phyloP scores from a whole-genome alignment of 1,140 invertebrate species.

The Bombus pascuorum region DNA sequence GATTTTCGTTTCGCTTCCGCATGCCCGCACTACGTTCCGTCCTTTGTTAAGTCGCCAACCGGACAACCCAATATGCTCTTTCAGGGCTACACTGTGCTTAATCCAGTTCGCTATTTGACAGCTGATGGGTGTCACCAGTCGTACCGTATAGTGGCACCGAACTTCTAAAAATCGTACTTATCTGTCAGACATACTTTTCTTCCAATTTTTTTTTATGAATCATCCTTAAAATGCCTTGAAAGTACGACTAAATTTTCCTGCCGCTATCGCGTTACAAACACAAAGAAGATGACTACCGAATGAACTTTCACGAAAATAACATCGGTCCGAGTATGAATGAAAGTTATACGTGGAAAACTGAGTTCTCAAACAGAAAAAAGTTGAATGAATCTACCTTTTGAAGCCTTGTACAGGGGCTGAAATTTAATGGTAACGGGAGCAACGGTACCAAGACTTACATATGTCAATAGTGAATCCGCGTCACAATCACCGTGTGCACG shows the following conservation, averaged over 20 bases:
- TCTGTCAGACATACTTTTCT: background rate
- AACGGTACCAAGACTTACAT: conserved; percentile 23
- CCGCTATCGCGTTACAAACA: background rate
- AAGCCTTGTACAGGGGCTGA: background rate
- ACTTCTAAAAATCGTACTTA: background rate
- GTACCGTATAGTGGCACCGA: background rate
- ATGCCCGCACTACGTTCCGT: conserved; percentile 4
- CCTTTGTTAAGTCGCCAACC: conserved; percentile 3
- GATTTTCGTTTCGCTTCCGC: conserved; percentile 41
- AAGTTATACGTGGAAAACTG: background rate
- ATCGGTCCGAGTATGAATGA: background rate
- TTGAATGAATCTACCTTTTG: background rate
- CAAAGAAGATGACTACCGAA: background rate
- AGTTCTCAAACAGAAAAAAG: background rate
- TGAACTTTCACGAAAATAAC: conserved; percentile 4
- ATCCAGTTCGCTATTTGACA: conserved; percentile 59
- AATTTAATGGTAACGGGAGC: background rate
- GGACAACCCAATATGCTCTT: background rate
- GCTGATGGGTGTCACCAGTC: conserved; percentile 67
- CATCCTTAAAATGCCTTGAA: background rate
- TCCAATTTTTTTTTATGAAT: background rate
- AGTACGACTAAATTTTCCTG: background rate
- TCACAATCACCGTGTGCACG: conserved; percentile 28
- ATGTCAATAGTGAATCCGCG: conserved; percentile 36
- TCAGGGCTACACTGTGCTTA: conserved; percentile 1